These are phyloP conservation scores for Cosmia pyralina DNA, from an alignment of 2,888 invertebrate genomes.

Conservation along the genomic window DNA sequence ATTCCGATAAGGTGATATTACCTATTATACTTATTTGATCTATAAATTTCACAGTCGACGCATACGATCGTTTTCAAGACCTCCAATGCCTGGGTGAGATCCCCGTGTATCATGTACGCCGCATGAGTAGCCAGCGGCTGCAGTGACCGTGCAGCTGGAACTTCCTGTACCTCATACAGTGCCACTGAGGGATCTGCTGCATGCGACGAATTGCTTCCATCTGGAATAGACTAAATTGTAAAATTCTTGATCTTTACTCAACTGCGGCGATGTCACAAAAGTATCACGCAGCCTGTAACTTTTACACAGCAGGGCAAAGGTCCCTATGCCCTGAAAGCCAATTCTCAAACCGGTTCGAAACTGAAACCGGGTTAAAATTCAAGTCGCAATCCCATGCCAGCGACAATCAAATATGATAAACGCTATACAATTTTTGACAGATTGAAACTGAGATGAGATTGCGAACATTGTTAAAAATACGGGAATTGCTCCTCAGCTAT, in stretches of 20 bases:
- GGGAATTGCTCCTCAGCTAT: too few relatives aligned
- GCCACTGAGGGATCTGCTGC: conserved; percentile 95
- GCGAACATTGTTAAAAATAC: too few relatives aligned
- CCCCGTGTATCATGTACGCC: conserved; percentile 85
- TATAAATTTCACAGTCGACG: background rate
- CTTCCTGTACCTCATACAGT: conserved; percentile 95
- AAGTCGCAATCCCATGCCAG: too few relatives aligned
- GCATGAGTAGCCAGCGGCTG: conserved; percentile 92
- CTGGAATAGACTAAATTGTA: conserved; percentile 69
- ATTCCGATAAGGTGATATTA: conserved; percentile 2
- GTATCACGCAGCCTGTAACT: background rate
- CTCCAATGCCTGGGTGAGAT: conserved; percentile 43
- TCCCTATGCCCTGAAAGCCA: too few relatives aligned
- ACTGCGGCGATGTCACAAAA: background rate
- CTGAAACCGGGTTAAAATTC: too few relatives aligned
- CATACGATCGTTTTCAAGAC: conserved; percentile 18
- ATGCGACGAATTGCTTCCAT: conserved; percentile 93
- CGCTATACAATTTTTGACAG: too few relatives aligned
- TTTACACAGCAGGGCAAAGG: background rate
- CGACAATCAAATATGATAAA: too few relatives aligned
- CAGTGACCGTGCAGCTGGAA: conserved; percentile 94
- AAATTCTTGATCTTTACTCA: background rate
- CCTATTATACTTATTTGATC: background rate
- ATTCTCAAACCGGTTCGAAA: too few relatives aligned
- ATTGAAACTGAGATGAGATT: too few relatives aligned